Evolutionary conservation across 2,888 invertebrate genomes (phyloP).

Genomic region (Gortyna flavago): DNA sequence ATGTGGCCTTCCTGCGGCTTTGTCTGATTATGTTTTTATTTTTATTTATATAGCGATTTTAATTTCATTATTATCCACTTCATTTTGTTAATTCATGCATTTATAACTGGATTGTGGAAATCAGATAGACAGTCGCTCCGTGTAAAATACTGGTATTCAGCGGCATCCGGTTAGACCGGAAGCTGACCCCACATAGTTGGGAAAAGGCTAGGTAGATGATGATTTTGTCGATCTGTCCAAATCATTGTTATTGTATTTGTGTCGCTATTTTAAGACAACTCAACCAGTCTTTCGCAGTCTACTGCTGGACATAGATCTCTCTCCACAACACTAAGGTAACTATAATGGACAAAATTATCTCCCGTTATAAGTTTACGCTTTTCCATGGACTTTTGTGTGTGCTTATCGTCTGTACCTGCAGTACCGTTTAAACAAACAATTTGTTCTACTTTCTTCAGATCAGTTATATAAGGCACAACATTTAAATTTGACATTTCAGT

Average conservation of each 20-base stretch:
- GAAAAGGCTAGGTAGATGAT: not conserved
- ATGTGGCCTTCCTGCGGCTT: conserved; percentile 17
- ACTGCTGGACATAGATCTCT: not conserved
- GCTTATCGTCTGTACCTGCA: not conserved
- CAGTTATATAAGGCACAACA: not conserved
- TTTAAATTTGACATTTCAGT: conserved; percentile 9
- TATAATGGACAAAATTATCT: not conserved
- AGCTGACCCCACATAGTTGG: no score
- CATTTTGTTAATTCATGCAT: no score
- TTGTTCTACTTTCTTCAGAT: conserved; percentile 25
- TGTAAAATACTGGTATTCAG: no score
- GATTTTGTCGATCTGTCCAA: not conserved
- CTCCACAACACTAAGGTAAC: not conserved
- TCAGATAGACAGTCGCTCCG: not conserved
- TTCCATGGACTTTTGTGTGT: not conserved
- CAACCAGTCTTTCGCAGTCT: no score
- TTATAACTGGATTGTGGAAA: not conserved
- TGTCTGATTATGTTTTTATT: not conserved
- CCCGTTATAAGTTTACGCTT: not conserved
- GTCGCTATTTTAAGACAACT: not conserved
- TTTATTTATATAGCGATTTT: not conserved
- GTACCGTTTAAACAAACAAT: not conserved
- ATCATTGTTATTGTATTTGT: not conserved
- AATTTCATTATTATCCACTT: not conserved
- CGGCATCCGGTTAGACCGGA: no score